A percentile compares a stretch with the other conserved stretches of the same genome.
Conservation (phyloP, 2,888 invertebrate genomes). For the Amblyjoppa proteus region DNA sequence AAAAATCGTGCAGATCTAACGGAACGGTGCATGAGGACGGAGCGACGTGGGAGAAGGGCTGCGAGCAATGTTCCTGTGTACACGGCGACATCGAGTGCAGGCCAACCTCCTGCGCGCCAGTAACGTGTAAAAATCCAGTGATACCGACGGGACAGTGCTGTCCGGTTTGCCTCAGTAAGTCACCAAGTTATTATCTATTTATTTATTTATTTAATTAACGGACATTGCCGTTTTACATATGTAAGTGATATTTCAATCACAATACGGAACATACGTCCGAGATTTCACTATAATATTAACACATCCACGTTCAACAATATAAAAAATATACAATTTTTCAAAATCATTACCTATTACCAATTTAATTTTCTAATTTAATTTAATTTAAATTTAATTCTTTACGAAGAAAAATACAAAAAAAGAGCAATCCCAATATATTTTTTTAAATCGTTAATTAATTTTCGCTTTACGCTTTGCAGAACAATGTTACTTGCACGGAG, state of each 20-base stretch:
- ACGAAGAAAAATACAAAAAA: too few species aligned
- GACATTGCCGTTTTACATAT: too few species aligned
- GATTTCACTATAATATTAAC: too few species aligned
- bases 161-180: slow-evolving; percentile 94
- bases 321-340: too few species aligned
- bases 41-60: slow-evolving; percentile 93
- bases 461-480: slow-evolving; percentile 85
- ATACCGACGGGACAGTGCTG: slow-evolving; percentile 93
- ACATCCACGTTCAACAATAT: too few species aligned
- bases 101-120: slow-evolving; percentile 92
- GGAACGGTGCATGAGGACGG: slow-evolving; percentile 93
- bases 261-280: too few species aligned
- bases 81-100: slow-evolving; percentile 94
- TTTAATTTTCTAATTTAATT: too few species aligned
- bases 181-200: slow-evolving; percentile 13
- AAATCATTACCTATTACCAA: too few species aligned
- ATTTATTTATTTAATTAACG: background rate
- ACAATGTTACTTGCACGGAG: slow-evolving; percentile 90
- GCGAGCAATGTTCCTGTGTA: slow-evolving; percentile 95
- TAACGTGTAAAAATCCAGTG: slow-evolving; percentile 93
- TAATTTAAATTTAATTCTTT: too few species aligned
- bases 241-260: too few species aligned
- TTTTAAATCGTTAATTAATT: slow-evolving; percentile 22
- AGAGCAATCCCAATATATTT: background rate
- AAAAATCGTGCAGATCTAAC: slow-evolving; percentile 94